These are phyloP conservation scores for Bubo bubo DNA, from an alignment of 2,113 vertebrate genomes.

Conservation along the genomic window DNA sequence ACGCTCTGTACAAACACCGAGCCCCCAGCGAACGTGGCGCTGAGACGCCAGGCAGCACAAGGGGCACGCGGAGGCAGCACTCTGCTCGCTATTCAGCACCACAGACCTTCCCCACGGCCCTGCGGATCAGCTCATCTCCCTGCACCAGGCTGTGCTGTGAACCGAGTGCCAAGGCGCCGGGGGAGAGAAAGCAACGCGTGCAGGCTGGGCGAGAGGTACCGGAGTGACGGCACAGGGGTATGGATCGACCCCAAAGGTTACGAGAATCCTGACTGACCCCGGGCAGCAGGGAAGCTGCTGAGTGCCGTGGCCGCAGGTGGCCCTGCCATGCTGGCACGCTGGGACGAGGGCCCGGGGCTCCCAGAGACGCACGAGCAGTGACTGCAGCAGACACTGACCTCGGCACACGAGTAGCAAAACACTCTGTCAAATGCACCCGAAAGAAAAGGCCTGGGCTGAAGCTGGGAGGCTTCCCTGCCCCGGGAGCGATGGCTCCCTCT, in stretches of 20 bases:
- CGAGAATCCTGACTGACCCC: rapidly evolving
- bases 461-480: background rate
- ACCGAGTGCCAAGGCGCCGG: rapidly evolving
- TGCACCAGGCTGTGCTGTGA: too few relatives aligned
- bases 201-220: rapidly evolving
- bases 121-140: too few relatives aligned
- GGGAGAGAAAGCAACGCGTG: rapidly evolving
- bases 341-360: background rate
- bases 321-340: rapidly evolving
- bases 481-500: background rate
- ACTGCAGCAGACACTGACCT: background rate
- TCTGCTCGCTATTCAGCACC: background rate
- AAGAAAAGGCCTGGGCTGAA: background rate
- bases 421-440: rapidly evolving
- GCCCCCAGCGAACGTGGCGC: rapidly evolving
- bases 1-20: rapidly evolving
- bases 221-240: background rate
- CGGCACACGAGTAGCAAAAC: background rate
- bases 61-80: rapidly evolving
- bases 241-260: background rate
- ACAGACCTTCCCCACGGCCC: rapidly evolving
- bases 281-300: rapidly evolving
- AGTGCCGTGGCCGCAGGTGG: rapidly evolving
- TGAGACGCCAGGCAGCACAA: background rate
- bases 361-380: rapidly evolving